Conservation (phyloP, 2,888 invertebrate species). For the Metacarcinus magister region DNA sequence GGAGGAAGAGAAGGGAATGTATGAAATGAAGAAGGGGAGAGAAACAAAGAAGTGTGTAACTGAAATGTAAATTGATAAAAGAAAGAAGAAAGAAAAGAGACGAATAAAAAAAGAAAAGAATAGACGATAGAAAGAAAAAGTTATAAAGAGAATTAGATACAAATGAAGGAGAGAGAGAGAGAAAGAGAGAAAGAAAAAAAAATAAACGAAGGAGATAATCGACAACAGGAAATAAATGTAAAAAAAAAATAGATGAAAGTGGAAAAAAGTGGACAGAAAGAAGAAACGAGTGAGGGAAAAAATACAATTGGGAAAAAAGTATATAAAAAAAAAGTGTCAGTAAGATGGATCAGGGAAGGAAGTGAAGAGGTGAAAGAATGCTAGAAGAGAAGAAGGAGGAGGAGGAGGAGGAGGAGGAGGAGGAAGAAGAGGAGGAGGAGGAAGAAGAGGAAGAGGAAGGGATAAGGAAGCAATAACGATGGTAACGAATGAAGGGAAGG, state of each 20-base stretch:
- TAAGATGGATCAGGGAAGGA: background rate
- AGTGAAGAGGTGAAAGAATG: background rate
- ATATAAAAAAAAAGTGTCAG: background rate
- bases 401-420: background rate
- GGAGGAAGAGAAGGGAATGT: background rate
- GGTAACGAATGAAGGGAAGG: background rate
- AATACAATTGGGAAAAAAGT: background rate
- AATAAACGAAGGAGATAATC: background rate
- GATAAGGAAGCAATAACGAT: slow-evolving; percentile 5
- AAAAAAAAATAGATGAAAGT: background rate
- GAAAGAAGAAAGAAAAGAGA: background rate
- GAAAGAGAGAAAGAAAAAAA: background rate
- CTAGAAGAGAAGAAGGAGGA: background rate
- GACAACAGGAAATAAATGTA: background rate
- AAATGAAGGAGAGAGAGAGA: background rate
- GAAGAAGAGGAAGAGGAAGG: background rate
- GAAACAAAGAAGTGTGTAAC: background rate
- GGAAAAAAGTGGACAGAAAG: background rate
- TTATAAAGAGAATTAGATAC: background rate
- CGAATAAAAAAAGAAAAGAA: background rate
- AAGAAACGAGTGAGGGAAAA: background rate
- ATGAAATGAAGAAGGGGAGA: background rate
- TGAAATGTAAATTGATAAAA: background rate
- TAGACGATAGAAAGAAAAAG: background rate
- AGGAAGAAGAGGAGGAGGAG: background rate